These are phyloP conservation scores for Chelmon rostratus DNA, from an alignment of 2,797 vertebrate species.

Conservation along the genomic window DNA sequence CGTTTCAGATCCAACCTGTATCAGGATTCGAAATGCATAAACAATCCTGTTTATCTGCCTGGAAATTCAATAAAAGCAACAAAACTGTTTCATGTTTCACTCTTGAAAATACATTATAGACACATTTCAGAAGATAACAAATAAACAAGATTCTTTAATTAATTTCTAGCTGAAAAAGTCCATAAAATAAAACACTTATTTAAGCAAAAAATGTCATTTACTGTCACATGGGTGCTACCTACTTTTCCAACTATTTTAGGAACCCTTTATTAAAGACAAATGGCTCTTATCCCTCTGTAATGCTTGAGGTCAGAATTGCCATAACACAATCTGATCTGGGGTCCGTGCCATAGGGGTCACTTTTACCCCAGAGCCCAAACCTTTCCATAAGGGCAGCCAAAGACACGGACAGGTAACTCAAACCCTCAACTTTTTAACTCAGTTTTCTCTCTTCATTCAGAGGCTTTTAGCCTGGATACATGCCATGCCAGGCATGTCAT, in stretches of 20 bases:
- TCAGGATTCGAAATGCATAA: conserved; percentile 11
- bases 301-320: conserved; percentile 38
- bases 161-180: conserved; percentile 10
- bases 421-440: not conserved
- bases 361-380: conserved; percentile 15
- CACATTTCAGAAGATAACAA: not conserved
- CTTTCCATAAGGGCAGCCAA: conserved; percentile 6
- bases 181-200: not conserved
- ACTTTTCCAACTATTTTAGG: not conserved
- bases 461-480: too few species aligned
- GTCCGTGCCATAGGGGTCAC: conserved; percentile 32
- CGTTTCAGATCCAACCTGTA: not conserved
- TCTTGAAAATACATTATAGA: not conserved
- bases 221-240: not conserved
- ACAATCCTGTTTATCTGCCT: not conserved
- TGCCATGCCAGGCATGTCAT: too few species aligned
- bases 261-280: not conserved
- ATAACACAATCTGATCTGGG: conserved; percentile 52
- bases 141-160: conserved; percentile 14
- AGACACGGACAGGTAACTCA: conserved; percentile 5
- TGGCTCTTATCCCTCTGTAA: not conserved
- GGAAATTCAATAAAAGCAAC: conserved; percentile 12
- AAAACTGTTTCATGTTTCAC: not conserved
- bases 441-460: not conserved
- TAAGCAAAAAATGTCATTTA: not conserved